phyloP scores from a whole-genome alignment of 2,888 invertebrate species.

The Auanema sp. region DNA sequence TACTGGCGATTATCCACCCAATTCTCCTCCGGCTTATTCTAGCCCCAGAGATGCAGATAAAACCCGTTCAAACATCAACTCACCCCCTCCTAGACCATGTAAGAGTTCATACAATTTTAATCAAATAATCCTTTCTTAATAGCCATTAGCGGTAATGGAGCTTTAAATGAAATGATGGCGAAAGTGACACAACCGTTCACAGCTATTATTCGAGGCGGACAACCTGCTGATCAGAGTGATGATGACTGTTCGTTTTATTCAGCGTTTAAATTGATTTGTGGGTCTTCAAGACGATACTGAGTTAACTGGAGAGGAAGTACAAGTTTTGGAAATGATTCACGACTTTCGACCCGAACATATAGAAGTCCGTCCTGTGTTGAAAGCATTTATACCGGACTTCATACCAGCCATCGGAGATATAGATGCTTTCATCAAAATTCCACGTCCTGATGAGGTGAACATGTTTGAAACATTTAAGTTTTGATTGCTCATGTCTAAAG shows the following conservation, averaged over 20 bases:
- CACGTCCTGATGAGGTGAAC: conserved; percentile 74
- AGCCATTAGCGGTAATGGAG: no score
- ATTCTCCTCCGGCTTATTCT: conserved; percentile 30
- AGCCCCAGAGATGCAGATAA: conserved; percentile 17
- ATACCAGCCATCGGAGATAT: conserved; percentile 97
- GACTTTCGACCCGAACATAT: conserved; percentile 66
- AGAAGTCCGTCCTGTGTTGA: conserved; percentile 84
- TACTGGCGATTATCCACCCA: conserved; percentile 16
- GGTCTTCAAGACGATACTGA: conserved; percentile 8
- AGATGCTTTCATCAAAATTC: conserved; percentile 89
- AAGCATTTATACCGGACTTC: conserved; percentile 93
- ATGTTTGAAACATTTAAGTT: not conserved
- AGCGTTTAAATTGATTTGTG: not conserved
- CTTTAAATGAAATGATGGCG: conserved; percentile 24
- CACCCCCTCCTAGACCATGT: not conserved
- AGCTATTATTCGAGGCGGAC: conserved; percentile 29
- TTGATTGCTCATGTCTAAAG: no score
- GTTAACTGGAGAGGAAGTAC: conserved; percentile 10
- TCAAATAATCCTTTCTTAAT: not conserved
- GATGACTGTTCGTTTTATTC: not conserved
- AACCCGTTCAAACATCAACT: not conserved
- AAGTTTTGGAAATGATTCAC: conserved; percentile 14
- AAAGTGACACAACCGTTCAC: conserved; percentile 34
- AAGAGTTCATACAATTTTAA: no score
- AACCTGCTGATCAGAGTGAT: conserved; percentile 21